A percentile compares a stretch with the other conserved stretches of the same genome.
Conservation (phyloP, 2,888 invertebrate species). For the Cremastobaeus sp. region DNA sequence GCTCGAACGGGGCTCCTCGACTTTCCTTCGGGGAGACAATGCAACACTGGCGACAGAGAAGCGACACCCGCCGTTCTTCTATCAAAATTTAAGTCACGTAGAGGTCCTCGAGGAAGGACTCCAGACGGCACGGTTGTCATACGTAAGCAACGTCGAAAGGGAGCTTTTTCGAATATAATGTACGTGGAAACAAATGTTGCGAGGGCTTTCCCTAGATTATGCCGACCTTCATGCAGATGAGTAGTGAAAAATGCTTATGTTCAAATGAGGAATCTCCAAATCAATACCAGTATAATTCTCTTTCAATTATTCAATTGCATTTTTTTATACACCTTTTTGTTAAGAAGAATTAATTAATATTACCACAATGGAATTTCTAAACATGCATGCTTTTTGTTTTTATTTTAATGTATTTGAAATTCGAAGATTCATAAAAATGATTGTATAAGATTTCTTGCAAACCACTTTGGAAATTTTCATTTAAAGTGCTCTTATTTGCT, state of each 20-base stretch:
- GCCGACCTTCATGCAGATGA: slow-evolving; percentile 29
- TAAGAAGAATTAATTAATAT: slow-evolving; percentile 3
- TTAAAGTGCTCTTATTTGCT: too few species aligned
- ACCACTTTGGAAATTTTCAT: too few species aligned
- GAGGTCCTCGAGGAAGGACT: slow-evolving; percentile 63
- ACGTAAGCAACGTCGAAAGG: slow-evolving; percentile 50
- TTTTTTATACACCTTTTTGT: too few species aligned
- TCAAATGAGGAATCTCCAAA: neutral
- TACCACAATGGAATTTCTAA: too few species aligned
- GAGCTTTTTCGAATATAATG: slow-evolving; percentile 53
- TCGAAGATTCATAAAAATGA: too few species aligned
- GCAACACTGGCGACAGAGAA: slow-evolving; percentile 42
- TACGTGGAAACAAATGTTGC: slow-evolving; percentile 51
- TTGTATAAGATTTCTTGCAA: too few species aligned
- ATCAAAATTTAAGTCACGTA: slow-evolving; percentile 68
- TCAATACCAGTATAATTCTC: too few species aligned
- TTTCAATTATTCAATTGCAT: too few species aligned
- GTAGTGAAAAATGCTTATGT: neutral
- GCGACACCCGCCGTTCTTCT: slow-evolving; percentile 44
- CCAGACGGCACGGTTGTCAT: slow-evolving; percentile 58
- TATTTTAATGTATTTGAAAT: too few species aligned
- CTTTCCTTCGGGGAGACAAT: slow-evolving; percentile 48
- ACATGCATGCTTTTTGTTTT: too few species aligned
- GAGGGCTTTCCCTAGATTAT: slow-evolving; percentile 51
- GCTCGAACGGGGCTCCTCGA: slow-evolving; percentile 4